Conservation (phyloP, 2,113 vertebrate genomes). For the Rhipidura dahli region DNA sequence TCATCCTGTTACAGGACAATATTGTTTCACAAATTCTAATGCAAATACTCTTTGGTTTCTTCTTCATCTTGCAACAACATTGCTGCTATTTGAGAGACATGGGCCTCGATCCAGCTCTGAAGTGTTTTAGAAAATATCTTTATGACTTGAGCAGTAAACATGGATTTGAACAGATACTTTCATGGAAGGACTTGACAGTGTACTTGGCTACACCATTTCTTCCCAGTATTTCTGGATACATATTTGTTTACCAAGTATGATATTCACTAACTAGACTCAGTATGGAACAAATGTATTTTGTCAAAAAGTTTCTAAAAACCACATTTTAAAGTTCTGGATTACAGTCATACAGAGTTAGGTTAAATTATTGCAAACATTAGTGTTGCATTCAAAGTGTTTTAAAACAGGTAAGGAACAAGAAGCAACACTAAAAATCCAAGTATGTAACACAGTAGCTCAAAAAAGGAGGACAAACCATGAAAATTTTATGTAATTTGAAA, state of each 20-base stretch:
- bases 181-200: background rate
- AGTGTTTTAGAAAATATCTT: background rate
- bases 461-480: background rate
- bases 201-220: background rate
- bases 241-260: background rate
- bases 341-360: background rate
- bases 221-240: background rate
- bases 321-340: background rate
- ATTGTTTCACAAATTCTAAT: background rate
- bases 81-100: background rate
- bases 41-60: background rate
- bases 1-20: background rate
- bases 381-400: background rate
- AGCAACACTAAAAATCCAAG: background rate
- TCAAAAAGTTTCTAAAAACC: background rate
- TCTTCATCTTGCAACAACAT: background rate
- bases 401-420: background rate
- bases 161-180: background rate
- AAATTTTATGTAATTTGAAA: background rate
- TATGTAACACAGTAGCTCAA: background rate
- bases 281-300: background rate
- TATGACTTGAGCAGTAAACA: background rate
- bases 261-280: background rate
- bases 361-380: background rate
- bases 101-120: background rate